Evolutionary conservation across 2,113 vertebrate species (phyloP).

Genomic region (Alethe diademata): DNA sequence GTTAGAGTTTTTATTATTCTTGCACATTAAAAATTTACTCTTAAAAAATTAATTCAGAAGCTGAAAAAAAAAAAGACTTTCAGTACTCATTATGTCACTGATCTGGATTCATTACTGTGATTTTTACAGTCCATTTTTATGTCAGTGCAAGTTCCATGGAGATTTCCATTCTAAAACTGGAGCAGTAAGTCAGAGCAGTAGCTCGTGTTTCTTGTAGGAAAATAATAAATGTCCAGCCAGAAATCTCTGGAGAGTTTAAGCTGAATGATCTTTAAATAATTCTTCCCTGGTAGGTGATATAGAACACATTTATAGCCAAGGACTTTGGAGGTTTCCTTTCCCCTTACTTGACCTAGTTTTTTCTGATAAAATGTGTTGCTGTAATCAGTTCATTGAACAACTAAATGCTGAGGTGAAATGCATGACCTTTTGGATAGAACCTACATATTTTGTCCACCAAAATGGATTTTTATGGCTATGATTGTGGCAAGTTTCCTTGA

Average conservation of each 20-base stretch:
- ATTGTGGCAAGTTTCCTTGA: neutral
- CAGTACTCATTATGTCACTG: neutral
- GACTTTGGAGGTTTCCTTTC: neutral
- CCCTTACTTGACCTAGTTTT: neutral
- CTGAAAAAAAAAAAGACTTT: neutral
- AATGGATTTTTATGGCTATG: neutral
- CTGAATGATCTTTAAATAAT: conserved; percentile 35
- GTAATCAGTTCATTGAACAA: conserved; percentile 16
- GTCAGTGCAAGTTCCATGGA: neutral
- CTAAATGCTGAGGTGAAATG: neutral
- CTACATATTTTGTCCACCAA: neutral
- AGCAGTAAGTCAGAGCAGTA: neutral
- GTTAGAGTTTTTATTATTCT: neutral
- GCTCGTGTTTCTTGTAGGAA: neutral
- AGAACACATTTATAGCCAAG: neutral
- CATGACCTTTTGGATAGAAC: neutral
- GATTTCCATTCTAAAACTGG: conserved; percentile 20
- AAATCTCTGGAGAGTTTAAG: neutral
- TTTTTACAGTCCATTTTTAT: neutral
- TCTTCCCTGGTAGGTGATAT: neutral
- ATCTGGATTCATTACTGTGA: neutral
- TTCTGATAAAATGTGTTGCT: neutral
- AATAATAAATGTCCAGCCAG: conserved; percentile 25
- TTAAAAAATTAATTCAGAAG: neutral
- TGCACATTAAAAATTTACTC: neutral